These are phyloP conservation scores for Lepisosteus osseus DNA, from an alignment of 2,113 vertebrate genomes.

Conservation along the genomic window DNA sequence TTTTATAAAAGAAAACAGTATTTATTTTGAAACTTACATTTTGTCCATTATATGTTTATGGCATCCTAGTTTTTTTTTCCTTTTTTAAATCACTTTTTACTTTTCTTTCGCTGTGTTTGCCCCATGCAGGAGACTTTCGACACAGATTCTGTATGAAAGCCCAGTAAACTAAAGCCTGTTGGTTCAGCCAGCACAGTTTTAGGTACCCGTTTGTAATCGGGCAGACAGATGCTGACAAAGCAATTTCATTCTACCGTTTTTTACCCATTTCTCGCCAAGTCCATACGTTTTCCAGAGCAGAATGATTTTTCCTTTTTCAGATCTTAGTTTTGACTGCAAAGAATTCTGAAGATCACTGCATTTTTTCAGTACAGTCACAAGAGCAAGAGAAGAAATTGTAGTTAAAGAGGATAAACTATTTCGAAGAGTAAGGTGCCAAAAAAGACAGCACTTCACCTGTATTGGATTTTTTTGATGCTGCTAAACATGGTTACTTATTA, in stretches of 20 bases:
- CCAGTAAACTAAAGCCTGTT: background rate
- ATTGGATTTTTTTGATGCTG: slow-evolving; percentile 47
- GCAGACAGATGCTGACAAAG: no score
- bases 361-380: no score
- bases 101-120: slow-evolving; percentile 36
- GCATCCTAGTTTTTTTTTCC: slow-evolving; percentile 45
- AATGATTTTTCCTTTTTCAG: no score
- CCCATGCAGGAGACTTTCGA: slow-evolving; percentile 41
- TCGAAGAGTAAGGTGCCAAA: slow-evolving; percentile 49
- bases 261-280: no score
- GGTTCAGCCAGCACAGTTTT: no score
- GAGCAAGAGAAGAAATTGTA: background rate
- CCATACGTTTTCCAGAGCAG: no score
- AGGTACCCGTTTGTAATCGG: no score
- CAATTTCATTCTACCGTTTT: no score
- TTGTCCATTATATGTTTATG: slow-evolving; percentile 43
- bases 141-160: slow-evolving; percentile 38
- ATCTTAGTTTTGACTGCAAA: no score
- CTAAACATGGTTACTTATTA: slow-evolving; percentile 34
- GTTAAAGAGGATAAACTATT: background rate
- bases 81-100: slow-evolving; percentile 29
- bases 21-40: slow-evolving; percentile 68
- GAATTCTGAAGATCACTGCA: no score
- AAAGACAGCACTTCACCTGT: slow-evolving; percentile 52
- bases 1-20: slow-evolving; percentile 50